phyloP scores from a whole-genome alignment of 2,113 vertebrate species.

The Syngnathus typhle region DNA sequence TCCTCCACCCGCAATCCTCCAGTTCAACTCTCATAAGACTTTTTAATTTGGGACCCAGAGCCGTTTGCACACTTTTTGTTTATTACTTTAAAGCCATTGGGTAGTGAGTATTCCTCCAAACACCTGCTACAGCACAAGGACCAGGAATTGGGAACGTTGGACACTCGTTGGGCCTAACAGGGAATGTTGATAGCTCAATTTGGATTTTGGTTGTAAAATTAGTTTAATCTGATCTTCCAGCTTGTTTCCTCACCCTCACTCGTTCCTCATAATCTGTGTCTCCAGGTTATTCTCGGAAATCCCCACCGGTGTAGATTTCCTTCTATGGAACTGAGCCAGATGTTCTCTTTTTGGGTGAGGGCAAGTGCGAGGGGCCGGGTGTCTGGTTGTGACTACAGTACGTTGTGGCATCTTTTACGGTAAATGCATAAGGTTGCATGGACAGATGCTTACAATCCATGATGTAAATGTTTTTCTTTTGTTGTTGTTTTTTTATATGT shows the following conservation, averaged over 20 bases:
- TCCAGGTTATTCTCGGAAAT: neutral
- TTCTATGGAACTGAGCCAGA: constrained; percentile 56
- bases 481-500: constrained; percentile 72
- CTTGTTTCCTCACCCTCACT: constrained; percentile 22
- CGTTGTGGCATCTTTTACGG: constrained; percentile 56
- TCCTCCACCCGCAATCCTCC: constrained; percentile 27
- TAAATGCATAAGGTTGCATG: constrained; percentile 70
- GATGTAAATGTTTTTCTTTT: constrained; percentile 72
- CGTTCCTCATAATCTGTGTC: neutral
- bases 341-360: constrained; percentile 22
- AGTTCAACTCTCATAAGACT: constrained; percentile 17
- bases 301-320: constrained; percentile 25
- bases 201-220: constrained; percentile 3
- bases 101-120: constrained; percentile 22
- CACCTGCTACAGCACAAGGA: neutral
- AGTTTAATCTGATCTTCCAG: constrained; percentile 56
- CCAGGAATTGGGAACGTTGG: constrained; percentile 17
- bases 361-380: neutral
- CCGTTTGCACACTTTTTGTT: constrained; percentile 35
- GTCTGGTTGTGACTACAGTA: constrained; percentile 15
- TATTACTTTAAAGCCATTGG: constrained; percentile 7
- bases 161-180: neutral
- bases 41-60: constrained; percentile 28
- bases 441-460: constrained; percentile 73
- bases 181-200: neutral